Base-by-base conservation (phyloP, 2,797 vertebrate species). In the Dermochelys coriacea region DNA sequence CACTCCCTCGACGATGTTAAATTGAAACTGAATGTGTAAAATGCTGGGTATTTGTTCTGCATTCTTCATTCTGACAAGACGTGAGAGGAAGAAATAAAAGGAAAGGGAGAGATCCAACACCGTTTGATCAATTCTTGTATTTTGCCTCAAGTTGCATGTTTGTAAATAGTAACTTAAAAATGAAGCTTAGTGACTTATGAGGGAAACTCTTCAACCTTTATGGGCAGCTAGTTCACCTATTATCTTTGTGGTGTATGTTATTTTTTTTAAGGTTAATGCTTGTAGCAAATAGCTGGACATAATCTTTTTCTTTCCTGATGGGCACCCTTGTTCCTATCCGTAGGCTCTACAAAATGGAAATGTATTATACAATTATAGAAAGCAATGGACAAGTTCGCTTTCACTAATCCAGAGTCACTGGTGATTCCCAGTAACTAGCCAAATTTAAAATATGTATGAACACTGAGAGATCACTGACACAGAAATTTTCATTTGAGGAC, bases 41-140 rank as follows among this genome's bases (percentile, higher is more conserved):
- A 94, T 93, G 87, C 93, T 95, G 92, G 52, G 23, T 94, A 83
- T 88, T 97, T 94, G 68, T 85, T 71, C 59, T 91, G 93, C 87
- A 82, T 96, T 96, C 88, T 90, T 96, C 93, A 92, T 86, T 86
- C 41, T 91, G 92, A 88, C 92, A 93, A 91, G 88, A 54, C 64
- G 59, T 41, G 54, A 85, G 84, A 91, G 86, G 61, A 82, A 91
- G 52, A 87, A 90, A 81, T 0, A 86, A 81, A 90, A 88, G n/a
- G 16, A 79, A 91, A 94, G 27, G 80, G 88, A n/a, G 78, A 91
- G 77, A 89, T 50, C 14, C 5, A 0, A 51, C 37, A n/a, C 71
- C 87, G 11, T 74, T 84, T 51, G 5, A 79, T 6, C 59, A 74
- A 25, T 83, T 51, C 6, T 80, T 96, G 5, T 8, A 37, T 93